Conservation (phyloP, 2,888 invertebrate species). For the Keiferia lycopersicella region DNA sequence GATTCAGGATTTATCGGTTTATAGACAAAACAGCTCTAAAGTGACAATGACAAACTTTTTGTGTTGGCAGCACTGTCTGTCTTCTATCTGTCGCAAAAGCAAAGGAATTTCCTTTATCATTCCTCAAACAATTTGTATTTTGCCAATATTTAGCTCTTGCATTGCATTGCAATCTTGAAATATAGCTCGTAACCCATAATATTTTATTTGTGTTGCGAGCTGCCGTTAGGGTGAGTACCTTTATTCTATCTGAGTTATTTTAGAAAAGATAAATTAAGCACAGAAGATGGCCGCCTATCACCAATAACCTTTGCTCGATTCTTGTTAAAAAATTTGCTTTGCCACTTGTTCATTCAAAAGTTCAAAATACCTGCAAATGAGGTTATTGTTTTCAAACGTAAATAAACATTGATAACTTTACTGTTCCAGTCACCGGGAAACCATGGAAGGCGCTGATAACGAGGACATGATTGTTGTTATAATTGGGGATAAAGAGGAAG, state of each 20-base stretch:
- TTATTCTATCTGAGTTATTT: neutral
- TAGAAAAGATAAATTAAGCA: neutral
- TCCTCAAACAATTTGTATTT: too few relatives aligned
- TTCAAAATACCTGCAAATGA: neutral
- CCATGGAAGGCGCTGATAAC: neutral
- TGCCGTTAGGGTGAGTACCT: neutral
- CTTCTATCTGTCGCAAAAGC: neutral
- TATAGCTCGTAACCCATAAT: too few relatives aligned
- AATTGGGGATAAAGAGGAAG: constrained; percentile 32
- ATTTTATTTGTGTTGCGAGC: neutral
- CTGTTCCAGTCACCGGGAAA: neutral
- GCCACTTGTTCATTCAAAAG: neutral
- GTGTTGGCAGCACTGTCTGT: neutral
- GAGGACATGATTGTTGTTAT: constrained; percentile 46
- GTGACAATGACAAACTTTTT: too few relatives aligned
- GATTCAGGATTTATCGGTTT: too few relatives aligned
- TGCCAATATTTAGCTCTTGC: too few relatives aligned
- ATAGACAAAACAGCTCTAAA: too few relatives aligned
- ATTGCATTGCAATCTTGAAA: too few relatives aligned
- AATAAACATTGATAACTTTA: neutral
- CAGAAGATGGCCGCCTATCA: constrained; percentile 1
- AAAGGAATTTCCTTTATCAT: constrained; percentile 12
- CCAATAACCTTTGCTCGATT: neutral
- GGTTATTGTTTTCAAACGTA: too few relatives aligned
- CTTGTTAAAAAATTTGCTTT: neutral